These are phyloP conservation scores for Sebastes elongatus DNA, from an alignment of 2,797 vertebrate species.

Conservation along the genomic window DNA sequence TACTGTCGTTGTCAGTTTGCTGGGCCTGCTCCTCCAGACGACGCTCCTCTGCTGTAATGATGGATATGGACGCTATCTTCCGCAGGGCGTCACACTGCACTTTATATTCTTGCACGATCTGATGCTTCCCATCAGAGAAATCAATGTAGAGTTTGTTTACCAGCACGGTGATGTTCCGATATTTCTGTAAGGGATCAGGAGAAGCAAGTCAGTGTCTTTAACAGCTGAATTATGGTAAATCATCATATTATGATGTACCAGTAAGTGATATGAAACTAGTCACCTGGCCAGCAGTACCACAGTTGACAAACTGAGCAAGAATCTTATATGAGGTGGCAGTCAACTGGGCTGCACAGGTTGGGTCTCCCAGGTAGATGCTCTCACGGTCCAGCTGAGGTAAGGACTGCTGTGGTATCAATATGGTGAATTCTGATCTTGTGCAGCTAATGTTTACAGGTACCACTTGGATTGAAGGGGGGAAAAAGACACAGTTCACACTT, in stretches of 20 bases:
- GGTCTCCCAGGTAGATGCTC: conserved; percentile 92
- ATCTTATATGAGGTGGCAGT: conserved; percentile 89
- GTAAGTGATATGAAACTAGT: not conserved
- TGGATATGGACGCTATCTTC: conserved; percentile 89
- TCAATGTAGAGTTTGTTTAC: conserved; percentile 94
- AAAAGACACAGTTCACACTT: not conserved
- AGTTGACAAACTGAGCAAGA: conserved; percentile 93
- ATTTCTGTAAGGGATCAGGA: conserved; percentile 84
- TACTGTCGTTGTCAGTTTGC: conserved; percentile 73
- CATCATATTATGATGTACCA: not conserved
- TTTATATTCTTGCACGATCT: conserved; percentile 88
- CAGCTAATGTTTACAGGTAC: conserved; percentile 96
- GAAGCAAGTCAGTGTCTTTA: not conserved
- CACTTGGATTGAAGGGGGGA: conserved; percentile 75
- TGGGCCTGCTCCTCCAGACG: conserved; percentile 83
- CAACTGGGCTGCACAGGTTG: conserved; percentile 87
- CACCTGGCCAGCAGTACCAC: conserved; percentile 90
- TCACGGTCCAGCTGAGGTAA: conserved; percentile 90
- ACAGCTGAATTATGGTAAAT: not conserved
- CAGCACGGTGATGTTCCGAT: conserved; percentile 90
- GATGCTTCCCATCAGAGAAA: conserved; percentile 81
- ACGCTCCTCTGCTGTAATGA: conserved; percentile 86
- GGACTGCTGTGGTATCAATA: conserved; percentile 88
- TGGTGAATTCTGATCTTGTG: conserved; percentile 95
- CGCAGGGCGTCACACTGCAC: conserved; percentile 92